Base-by-base conservation (phyloP, 2,113 vertebrate species). In the Gadus macrocephalus region DNA sequence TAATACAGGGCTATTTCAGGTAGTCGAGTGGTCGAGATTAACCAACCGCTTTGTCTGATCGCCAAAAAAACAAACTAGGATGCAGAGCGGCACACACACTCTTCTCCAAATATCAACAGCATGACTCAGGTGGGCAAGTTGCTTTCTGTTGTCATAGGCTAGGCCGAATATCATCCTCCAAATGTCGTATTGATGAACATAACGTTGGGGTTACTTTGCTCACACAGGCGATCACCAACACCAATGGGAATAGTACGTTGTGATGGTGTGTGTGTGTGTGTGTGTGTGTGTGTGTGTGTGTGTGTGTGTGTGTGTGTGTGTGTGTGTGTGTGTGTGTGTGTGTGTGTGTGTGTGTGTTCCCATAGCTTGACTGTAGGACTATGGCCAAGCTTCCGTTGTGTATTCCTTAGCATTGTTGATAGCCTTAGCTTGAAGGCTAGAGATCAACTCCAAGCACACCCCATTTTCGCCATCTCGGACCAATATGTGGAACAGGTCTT, bases 31-130 rank as follows among this genome's bases (percentile, higher is more conserved):
- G 8, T 49, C 42, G 42, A 64, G 66, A 58, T 25, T 15, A 14
- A 35, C 77, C 78, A 78, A 62, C 77, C 76, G 82, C 66, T 74
- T 79, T 75, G 70, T 75, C 74, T 72, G 53, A 17, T 20, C 28
- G 28, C 28, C 60, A 60, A 64, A 71, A 66, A 74, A 66, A 20
- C 7, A 38, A 22, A 12, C 60, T 16, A n/a, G 58, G 73, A 66
- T 42, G 17, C 28, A 49, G 67, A 59, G 31, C 59, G 70, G 64
- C 67, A 28, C 61, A 25, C 61, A 62, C 22, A 62, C 11, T 12
- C 20, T 12, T 14, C 42, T 35, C 11, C 42, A 49, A 9, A 49
- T 14, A 9, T 49, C 42, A 49, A 49, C 42, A 49, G 42, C 42
- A 14, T 49, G 42, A 49, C 42, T 49, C 42, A 49, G 42, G 42